These are phyloP conservation scores for Dyspetes luteomarginatus DNA, from an alignment of 2,888 invertebrate species.

Conservation along the genomic window DNA sequence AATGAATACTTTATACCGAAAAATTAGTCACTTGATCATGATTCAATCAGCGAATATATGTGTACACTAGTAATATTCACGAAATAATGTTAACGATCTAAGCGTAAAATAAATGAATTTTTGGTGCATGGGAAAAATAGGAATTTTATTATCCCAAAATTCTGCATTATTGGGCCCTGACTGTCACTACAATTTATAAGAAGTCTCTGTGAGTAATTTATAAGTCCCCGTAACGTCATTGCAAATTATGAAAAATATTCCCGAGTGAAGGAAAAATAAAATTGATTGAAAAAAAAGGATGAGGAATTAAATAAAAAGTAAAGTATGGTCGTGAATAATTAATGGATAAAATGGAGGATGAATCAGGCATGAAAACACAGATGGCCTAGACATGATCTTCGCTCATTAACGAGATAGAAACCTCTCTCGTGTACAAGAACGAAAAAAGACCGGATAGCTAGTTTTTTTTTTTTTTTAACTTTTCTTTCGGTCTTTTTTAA, in stretches of 20 bases:
- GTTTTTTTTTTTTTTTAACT: constrained; percentile 63
- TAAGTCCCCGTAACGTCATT: no score
- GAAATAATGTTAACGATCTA: constrained; percentile 58
- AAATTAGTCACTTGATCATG: no score
- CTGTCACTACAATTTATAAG: no score
- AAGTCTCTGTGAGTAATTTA: no score
- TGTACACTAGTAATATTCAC: constrained; percentile 55
- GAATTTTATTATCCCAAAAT: constrained; percentile 29
- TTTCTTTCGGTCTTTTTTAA: constrained; percentile 64
- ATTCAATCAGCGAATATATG: constrained; percentile 50
- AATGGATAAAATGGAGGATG: constrained; percentile 40
- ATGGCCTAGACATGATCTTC: constrained; percentile 70
- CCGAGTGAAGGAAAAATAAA: no score
- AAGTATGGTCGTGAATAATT: not conserved
- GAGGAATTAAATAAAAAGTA: not conserved
- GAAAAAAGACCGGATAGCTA: constrained; percentile 54
- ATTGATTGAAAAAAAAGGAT: not conserved
- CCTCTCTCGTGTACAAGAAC: constrained; percentile 45
- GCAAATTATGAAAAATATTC: no score
- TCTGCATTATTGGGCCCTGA: constrained; percentile 19
- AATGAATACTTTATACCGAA: no score
- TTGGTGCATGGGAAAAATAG: constrained; percentile 31
- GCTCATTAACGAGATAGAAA: constrained; percentile 72
- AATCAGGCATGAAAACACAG: constrained; percentile 65
- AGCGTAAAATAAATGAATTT: constrained; percentile 24